Percentiles rank a stretch among this genome's conserved stretches.
Conservation (phyloP, 2,888 invertebrate species). For the Cantharis rustica region DNA sequence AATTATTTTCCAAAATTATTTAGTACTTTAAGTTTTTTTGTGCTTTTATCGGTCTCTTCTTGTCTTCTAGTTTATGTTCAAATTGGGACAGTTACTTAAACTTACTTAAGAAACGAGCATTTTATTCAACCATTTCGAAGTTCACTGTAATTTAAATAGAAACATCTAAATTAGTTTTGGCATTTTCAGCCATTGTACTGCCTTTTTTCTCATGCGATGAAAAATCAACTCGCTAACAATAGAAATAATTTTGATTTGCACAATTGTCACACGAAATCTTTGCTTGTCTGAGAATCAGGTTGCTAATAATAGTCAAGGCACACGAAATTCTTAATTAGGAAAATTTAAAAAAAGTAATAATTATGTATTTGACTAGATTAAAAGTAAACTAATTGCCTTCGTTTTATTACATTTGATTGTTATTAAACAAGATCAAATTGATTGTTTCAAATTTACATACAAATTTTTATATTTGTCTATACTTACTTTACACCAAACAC, state of each 20-base stretch:
- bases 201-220: conserved; percentile 16
- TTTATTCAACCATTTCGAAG: not conserved
- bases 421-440: not conserved
- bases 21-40: not conserved
- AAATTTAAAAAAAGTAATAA: not conserved
- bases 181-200: conserved; percentile 11
- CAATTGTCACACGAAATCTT: conserved; percentile 18
- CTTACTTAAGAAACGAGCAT: not conserved
- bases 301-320: not conserved
- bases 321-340: not conserved
- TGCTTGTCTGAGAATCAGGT: not conserved
- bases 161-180: conserved; percentile 1
- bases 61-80: not conserved
- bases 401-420: not conserved
- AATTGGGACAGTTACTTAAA: not conserved
- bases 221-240: conserved; percentile 17
- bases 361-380: not conserved
- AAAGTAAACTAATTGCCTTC: not conserved
- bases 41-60: not conserved
- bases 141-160: not conserved
- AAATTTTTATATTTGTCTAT: not conserved
- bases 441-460: not conserved
- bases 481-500: not conserved
- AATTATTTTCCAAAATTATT: not conserved
- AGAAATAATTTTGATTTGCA: conserved; percentile 18